Evolutionary conservation across 2,113 vertebrate genomes (phyloP).

Genomic region (Siniperca knerii): DNA sequence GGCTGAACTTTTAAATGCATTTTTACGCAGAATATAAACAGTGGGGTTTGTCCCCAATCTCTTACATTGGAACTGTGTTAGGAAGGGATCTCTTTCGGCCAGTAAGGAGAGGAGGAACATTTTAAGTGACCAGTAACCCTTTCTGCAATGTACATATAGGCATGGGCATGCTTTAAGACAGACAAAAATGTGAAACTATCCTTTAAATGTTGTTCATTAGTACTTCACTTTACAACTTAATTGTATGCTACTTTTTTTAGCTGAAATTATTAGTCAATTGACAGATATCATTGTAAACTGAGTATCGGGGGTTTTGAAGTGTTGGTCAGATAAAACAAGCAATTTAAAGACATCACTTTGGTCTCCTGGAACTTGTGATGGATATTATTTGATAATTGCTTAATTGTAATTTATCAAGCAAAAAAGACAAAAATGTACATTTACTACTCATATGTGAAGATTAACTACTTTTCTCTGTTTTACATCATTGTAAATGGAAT

Average conservation of each 20-base stretch:
- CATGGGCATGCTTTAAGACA: background rate
- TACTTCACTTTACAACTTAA: background rate
- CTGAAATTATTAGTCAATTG: background rate
- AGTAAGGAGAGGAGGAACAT: background rate
- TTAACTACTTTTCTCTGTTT: background rate
- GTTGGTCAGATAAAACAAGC: background rate
- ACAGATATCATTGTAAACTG: background rate
- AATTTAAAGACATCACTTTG: background rate
- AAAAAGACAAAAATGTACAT: background rate
- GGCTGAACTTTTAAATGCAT: no score
- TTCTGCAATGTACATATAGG: background rate
- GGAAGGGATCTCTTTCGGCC: no score
- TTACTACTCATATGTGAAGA: no score
- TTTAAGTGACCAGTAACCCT: background rate
- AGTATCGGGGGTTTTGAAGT: background rate
- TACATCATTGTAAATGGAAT: background rate
- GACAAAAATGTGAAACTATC: background rate
- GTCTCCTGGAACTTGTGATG: background rate
- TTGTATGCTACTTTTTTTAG: background rate
- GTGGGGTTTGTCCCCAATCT: no score
- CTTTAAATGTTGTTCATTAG: background rate
- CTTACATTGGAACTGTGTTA: no score
- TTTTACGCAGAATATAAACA: no score
- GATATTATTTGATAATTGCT: background rate
- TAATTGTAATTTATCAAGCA: background rate